Evolutionary conservation across 2,113 vertebrate genomes (phyloP).

Genomic region (Crotalus helleri): DNA sequence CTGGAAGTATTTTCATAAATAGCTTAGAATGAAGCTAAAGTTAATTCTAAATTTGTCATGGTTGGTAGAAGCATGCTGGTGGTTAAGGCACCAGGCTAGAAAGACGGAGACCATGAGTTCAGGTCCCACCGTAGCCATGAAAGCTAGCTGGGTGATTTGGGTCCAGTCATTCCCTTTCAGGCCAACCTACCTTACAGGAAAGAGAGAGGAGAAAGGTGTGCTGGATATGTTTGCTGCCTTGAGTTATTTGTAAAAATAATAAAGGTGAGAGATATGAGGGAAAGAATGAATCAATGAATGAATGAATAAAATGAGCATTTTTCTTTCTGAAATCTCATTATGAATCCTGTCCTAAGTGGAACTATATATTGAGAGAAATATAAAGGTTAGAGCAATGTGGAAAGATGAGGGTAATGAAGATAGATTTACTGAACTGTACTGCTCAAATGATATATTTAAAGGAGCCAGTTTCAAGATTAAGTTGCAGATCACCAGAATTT

Average conservation of each 20-base stretch:
- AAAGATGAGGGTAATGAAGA: neutral
- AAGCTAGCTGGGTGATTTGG: neutral
- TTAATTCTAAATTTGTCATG: neutral
- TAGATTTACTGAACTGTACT: neutral
- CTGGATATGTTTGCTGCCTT: neutral
- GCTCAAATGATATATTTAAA: neutral
- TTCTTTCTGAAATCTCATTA: neutral
- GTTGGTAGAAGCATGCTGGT: neutral
- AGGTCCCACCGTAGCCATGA: neutral
- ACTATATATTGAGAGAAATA: neutral
- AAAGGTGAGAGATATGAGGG: neutral
- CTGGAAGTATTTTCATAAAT: neutral
- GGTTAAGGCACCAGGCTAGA: neutral
- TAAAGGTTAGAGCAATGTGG: neutral
- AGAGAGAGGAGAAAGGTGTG: neutral
- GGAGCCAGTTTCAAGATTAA: slow-evolving; percentile 6
- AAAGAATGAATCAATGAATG: neutral
- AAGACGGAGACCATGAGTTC: neutral
- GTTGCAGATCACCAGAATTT: slow-evolving; percentile 1
- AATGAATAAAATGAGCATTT: neutral
- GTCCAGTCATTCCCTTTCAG: neutral
- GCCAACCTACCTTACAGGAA: neutral
- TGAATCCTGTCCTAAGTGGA: neutral
- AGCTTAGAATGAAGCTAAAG: neutral
- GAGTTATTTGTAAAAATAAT: neutral